Conservation (phyloP, 2,797 vertebrate genomes). For the Takifugu rubripes region DNA sequence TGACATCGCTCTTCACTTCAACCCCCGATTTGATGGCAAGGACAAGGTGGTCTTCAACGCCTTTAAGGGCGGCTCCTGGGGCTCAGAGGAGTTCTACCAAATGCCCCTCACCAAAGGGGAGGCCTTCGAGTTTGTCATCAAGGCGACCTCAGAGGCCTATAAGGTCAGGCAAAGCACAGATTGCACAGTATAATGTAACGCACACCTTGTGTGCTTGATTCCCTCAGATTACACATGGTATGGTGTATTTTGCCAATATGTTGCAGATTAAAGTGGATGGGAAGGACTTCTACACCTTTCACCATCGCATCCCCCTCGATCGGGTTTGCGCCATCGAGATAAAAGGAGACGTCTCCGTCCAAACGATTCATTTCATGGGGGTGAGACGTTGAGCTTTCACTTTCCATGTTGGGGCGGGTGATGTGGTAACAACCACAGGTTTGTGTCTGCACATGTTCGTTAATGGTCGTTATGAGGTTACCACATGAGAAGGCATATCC, state of each 20-base stretch:
- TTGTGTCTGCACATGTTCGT: too few species aligned
- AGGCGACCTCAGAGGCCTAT: constrained; percentile 59
- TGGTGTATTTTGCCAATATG: neutral
- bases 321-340: neutral
- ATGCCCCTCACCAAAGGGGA: constrained; percentile 73
- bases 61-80: constrained; percentile 59
- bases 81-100: constrained; percentile 43
- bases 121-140: constrained; percentile 74
- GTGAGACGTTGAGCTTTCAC: neutral
- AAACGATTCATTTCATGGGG: neutral
- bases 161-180: constrained; percentile 63
- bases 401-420: too few species aligned
- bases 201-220: too few species aligned
- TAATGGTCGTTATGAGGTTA: too few species aligned
- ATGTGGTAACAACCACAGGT: too few species aligned
- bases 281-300: neutral
- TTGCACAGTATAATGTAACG: neutral
- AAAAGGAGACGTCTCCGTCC: neutral
- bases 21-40: constrained; percentile 73
- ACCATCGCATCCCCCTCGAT: neutral
- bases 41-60: constrained; percentile 82
- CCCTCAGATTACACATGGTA: too few species aligned
- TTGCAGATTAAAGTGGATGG: neutral
- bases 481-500: too few species aligned
- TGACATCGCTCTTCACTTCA: constrained; percentile 75